Evolutionary conservation across 2,888 invertebrate genomes (phyloP), one percentile per base, ranked within the genome.

Genomic region (Steinernema hermaphroditum): DNA sequence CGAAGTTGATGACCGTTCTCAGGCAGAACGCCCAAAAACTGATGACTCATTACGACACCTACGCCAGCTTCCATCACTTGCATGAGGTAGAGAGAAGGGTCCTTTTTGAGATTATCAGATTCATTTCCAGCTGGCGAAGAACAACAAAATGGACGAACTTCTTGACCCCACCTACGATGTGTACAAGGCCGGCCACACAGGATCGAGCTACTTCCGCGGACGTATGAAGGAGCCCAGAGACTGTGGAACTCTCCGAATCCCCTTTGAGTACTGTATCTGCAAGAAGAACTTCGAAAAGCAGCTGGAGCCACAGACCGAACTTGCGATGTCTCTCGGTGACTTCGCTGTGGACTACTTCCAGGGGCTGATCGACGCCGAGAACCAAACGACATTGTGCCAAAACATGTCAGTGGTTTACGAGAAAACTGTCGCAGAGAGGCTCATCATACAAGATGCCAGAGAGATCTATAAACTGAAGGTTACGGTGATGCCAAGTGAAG

Each of bases 261-360:
- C 77, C 8, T 49, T 75, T 22, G 74, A 76, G 29, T 79, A 79
- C 62, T 79, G 79, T 72, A 70, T 79, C 29, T 79, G 79, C 70
- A 22, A 54, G 22, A 54, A 54, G 54, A 54, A 54, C n/a, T 54
- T 22, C 54, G 54, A 54, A 8, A 12, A 22, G 9, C 54, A 14
- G 9, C 54, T 54, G 2, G 12, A 54, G 2, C 2, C 27, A 4
- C 2, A 54, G 9, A 6, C 27, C 6, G 12, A 22, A 6, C 6
- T 24, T 6, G 27, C 54, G 6, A 54, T 8, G 24, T 8, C 4
- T 14, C 27, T 54, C 1, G 54, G 24, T 6, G 24, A 54, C 12
- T 54, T 24, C 24, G 54, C 54, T 24, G 27, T 54, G 14, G 54
- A 54, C n/a, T 27, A 54, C 54, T 54, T 54, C 27, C 27, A 54